These are phyloP conservation scores for Aotus griseimembra DNA, from an alignment of 2,797 vertebrate genomes.

Conservation along the genomic window DNA sequence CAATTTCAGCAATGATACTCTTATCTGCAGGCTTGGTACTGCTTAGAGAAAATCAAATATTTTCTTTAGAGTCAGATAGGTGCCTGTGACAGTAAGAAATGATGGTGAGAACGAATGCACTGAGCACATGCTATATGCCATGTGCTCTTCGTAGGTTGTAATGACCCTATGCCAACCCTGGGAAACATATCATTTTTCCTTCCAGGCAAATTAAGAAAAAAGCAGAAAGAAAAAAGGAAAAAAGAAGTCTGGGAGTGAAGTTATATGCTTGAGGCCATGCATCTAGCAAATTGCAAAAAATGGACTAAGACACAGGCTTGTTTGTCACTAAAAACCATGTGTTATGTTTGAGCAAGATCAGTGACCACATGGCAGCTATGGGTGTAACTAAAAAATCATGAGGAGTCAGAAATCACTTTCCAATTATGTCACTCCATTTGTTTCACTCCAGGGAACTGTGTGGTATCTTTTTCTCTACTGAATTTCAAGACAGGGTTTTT, in stretches of 20 bases:
- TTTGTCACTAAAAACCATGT: neutral
- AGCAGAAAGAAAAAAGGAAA: neutral
- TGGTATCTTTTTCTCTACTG: neutral
- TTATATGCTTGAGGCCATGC: neutral
- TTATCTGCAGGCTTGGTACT: neutral
- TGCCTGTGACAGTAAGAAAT: neutral
- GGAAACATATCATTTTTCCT: neutral
- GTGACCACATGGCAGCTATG: neutral
- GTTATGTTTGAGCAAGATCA: neutral
- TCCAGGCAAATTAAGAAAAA: neutral
- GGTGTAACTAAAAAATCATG: neutral
- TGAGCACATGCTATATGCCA: neutral
- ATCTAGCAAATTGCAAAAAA: neutral
- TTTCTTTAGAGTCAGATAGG: slow-evolving; percentile 12
- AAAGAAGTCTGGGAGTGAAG: neutral
- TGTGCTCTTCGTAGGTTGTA: neutral
- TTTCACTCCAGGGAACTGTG: neutral
- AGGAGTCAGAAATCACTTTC: neutral
- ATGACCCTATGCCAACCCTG: neutral
- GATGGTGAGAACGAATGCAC: neutral
- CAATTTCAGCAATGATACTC: slow-evolving; percentile 33
- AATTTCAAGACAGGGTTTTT: neutral
- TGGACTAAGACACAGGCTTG: neutral
- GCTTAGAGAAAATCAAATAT: slow-evolving; percentile 33
- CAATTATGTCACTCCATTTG: neutral